Evolutionary conservation across 2,888 invertebrate genomes (phyloP).

Genomic region (Epinotia ramella): DNA sequence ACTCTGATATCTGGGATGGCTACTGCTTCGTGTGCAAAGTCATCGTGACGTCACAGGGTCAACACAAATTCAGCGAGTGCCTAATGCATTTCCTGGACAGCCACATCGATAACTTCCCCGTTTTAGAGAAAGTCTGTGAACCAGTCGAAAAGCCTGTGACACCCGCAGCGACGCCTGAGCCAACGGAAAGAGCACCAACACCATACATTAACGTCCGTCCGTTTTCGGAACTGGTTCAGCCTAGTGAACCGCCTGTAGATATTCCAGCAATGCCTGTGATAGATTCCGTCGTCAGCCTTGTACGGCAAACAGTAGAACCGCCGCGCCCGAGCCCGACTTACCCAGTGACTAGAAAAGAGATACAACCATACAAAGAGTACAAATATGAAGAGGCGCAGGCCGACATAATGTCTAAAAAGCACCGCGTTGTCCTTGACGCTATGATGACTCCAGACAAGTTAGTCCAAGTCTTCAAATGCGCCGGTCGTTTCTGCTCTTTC

Average conservation of each 20-base stretch:
- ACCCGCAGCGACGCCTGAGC: slow-evolving; percentile 28
- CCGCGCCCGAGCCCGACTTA: slow-evolving; percentile 54
- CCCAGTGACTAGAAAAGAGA: slow-evolving; percentile 48
- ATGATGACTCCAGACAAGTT: slow-evolving; percentile 80
- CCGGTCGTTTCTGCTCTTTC: slow-evolving; percentile 75
- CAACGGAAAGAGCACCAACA: slow-evolving; percentile 47
- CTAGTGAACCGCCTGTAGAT: slow-evolving; percentile 44
- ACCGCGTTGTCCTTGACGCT: slow-evolving; percentile 73
- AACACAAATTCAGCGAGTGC: slow-evolving; percentile 70
- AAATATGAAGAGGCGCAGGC: slow-evolving; percentile 72
- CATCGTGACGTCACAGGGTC: slow-evolving; percentile 73
- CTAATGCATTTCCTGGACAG: slow-evolving; percentile 75
- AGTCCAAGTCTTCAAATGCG: slow-evolving; percentile 76
- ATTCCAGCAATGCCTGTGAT: slow-evolving; percentile 70
- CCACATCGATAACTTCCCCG: slow-evolving; percentile 75
- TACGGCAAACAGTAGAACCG: slow-evolving; percentile 53
- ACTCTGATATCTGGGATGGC: slow-evolving; percentile 83
- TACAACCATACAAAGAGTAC: slow-evolving; percentile 50
- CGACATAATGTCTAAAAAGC: slow-evolving; percentile 69
- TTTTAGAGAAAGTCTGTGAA: slow-evolving; percentile 50
- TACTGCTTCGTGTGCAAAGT: slow-evolving; percentile 82
- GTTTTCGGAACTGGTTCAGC: slow-evolving; percentile 65
- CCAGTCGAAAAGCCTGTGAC: slow-evolving; percentile 39
- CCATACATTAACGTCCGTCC: slow-evolving; percentile 74
- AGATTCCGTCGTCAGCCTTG: slow-evolving; percentile 84